Evolutionary conservation across 2,888 invertebrate genomes (phyloP), one percentile per base, ranked within the genome.

Genomic region (Pyrrhosoma nymphula): DNA sequence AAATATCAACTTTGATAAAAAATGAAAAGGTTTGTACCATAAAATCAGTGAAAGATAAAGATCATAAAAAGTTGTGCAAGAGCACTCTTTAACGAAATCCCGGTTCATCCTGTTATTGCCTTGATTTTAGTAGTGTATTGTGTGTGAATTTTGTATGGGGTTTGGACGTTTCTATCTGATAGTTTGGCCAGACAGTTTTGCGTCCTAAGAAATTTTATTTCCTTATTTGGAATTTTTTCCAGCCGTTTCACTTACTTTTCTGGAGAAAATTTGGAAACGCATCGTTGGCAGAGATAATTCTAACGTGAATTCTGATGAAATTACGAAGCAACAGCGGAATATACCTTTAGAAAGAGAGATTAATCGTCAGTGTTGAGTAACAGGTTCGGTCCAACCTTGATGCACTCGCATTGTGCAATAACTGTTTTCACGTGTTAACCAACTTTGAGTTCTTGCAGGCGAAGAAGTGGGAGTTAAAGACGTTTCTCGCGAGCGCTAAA

Each of bases 201-300:
- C n/a, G n/a, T 69, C 2, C 69, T 69, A 26, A 69, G 69, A 26
- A 26, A n/a, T 69, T 63, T 60, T 56, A n/a, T 23, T 91, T 91
- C 91, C 91, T 23, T 63, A 91, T 60, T 63, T 63, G 91, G 91
- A 39, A 63, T 60, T 91, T 63, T 63, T 91, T 91, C 63, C 91
- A 69, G 6, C 35, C 30, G 35, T 91, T 60, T 60, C 35, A 18
- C 91, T 69, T 10, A 3, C 26, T 69, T 69, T 69, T 60, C 63
- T 35, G 60, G 91, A 91, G 91, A 91, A 91, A 91, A 63, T 91
- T 91, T 91, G 60, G 91, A 30, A 39, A 60, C 91, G 60, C 91
- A 35, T 35, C 39, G 91, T 18, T 60, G 63, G 39, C 35, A 35
- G 20, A 26, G 91, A 60, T 60, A 63, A 60, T n/a, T 91, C 35